These are phyloP conservation scores for Leptinotarsa defecta DNA, from an alignment of 1,140 invertebrate genomes.

Conservation along the genomic window DNA sequence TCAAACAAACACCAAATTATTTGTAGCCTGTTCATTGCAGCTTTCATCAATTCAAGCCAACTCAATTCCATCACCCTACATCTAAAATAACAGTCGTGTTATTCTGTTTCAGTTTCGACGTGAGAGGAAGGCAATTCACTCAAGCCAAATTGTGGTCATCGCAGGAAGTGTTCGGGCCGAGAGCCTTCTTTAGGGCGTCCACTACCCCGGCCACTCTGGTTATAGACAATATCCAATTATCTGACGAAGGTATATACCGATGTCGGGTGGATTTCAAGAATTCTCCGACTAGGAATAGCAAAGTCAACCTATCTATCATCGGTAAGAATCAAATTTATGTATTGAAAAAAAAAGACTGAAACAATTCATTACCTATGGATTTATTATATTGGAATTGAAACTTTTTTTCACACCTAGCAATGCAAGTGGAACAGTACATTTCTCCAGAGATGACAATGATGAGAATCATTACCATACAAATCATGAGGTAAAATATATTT, in stretches of 20 bases:
- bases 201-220: constrained; percentile 72
- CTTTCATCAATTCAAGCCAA: too few species aligned
- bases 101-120: constrained; percentile 73
- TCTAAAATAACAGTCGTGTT: not conserved
- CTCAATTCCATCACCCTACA: too few species aligned
- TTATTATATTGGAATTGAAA: too few species aligned
- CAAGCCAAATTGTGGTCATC: constrained; percentile 81
- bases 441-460: too few species aligned
- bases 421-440: too few species aligned
- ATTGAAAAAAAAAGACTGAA: too few species aligned
- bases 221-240: constrained; percentile 71
- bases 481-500: too few species aligned
- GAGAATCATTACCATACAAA: too few species aligned
- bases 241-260: constrained; percentile 81
- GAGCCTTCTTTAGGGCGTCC: constrained; percentile 75
- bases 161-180: constrained; percentile 72
- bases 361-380: too few species aligned
- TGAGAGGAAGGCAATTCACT: constrained; percentile 70
- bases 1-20: too few species aligned
- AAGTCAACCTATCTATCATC: constrained; percentile 85
- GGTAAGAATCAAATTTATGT: constrained; percentile 64
- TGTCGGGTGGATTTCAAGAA: constrained; percentile 88
- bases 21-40: too few species aligned
- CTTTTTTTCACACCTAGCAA: too few species aligned
- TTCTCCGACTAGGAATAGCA: constrained; percentile 82